Base-by-base conservation (phyloP, 2,797 vertebrate genomes). In the Alosa sapidissima region DNA sequence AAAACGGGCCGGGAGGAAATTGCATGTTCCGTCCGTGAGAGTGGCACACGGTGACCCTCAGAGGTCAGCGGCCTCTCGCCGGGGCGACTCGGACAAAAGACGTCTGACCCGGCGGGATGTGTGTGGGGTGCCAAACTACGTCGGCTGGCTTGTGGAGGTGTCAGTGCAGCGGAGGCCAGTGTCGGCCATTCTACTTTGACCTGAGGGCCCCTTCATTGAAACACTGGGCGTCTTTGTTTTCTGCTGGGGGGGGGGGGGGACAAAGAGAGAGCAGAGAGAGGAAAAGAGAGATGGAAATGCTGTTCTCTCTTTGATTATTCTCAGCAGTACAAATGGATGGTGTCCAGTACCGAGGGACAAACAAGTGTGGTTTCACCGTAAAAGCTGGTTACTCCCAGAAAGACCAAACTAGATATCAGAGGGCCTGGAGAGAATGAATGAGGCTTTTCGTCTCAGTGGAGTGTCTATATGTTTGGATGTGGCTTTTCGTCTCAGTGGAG, bases 211-310 rank as follows among this genome's bases (percentile, higher is more conserved):
- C 91, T 93, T 91, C 88, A 19, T 21, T 21, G 41, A 91, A 94
- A 96, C 93, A 96, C 93, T 94, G 84, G 93, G 90, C 91, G 87
- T 93, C 95, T 95, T 95, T 98, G 95, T 97, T 96, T 96, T 95
- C 93, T 93, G 91, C 89, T 75, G 82, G 92, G 92, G n/a, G n/a
- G 87, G 10, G 72, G n/a, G n/a, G 86, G 13, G 60, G n/a, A 92
- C 62, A 88, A 94, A 94, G 92, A 83, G 91, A 93, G 89, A 48
- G 49, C 62, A 83, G 68, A 81, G 84, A 24, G 62, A 58, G 62
- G 3, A 28, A 75, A 14, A 36, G 83, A n/a, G 55, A 24, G 60
- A 21, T 78, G 36, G 19, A 78, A 78, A 21, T 78, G 72, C 72
- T 78, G 11, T 13, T 72, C 65, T 72, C 28, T 36, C 41, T 78